Base-by-base conservation (phyloP, 1,140 invertebrate genomes). In the Phenacoccus solenopsis region DNA sequence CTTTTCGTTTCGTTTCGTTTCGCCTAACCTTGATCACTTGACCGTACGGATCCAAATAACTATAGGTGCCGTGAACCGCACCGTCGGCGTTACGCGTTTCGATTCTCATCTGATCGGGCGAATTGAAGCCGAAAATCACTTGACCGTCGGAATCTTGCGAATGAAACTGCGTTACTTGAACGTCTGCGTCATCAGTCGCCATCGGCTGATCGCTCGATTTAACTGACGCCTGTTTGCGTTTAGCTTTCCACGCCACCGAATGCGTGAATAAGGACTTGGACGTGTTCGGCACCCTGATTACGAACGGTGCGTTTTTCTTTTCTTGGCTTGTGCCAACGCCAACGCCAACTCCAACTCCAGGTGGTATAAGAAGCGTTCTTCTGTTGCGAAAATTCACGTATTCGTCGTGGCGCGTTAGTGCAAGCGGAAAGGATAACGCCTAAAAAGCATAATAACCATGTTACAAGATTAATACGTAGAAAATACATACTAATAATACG, bases 1-100 rank as follows among this genome's bases (percentile, higher is more conserved):
- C n/a, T n/a, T n/a, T n/a, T n/a, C n/a, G n/a, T n/a, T n/a, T n/a
- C n/a, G n/a, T n/a, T n/a, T n/a, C n/a, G n/a, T n/a, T n/a, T n/a
- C n/a, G n/a, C n/a, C 70, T 69, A 72, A 80, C 77, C 73, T 77
- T 75, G 28, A 80, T 75, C 1, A 74, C 69, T 59, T 77, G 74
- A 0, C 79, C 79, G 21, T 74, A 70, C 0, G 78, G 76, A 70
- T 79, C 76, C 13, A 74, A 70, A 73, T 80, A 80, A 57, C 75
- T 76, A 70, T 80, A 80, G 25, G 76, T 75, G 20, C 79, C 79
- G 67, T 73, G 57, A 1, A 79, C 78, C 20, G 72, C 73, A n/a
- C 79, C 79, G 70, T 80, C 79, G 25, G 64, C 57, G 30, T 74
- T 69, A 1, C 78, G 68, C 12, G 75, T 69, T 68, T 78, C 77